A percentile compares a stretch with the other conserved stretches of the same genome.
Conservation (phyloP, 2,113 vertebrate species). For the Salminus brasiliensis region DNA sequence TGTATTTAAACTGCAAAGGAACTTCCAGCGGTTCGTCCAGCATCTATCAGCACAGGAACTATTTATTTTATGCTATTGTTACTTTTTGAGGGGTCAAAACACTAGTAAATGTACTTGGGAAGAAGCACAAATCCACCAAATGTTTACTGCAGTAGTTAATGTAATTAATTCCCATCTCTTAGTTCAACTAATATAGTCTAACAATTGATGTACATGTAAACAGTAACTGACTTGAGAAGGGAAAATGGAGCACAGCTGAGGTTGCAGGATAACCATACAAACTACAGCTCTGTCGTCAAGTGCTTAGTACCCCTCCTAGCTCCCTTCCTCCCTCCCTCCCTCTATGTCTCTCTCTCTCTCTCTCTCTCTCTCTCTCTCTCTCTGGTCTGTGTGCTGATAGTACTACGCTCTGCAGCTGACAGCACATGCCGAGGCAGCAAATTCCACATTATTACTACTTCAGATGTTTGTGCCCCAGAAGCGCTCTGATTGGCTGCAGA, state of each 20-base stretch:
- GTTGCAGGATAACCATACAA: conserved; percentile 60
- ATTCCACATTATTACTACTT: conserved; percentile 82
- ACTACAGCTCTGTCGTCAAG: conserved; percentile 64
- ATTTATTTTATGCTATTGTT: no score
- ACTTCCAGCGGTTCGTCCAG: no score
- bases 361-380: conserved; percentile 46
- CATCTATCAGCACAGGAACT: no score
- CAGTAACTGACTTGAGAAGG: conserved; percentile 4
- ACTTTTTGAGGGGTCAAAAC: no score
- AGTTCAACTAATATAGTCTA: no score
- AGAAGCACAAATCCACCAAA: no score
- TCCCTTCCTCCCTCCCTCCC: neutral
- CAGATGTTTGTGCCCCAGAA: conserved; percentile 75
- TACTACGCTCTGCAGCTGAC: conserved; percentile 78
- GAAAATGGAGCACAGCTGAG: conserved; percentile 42
- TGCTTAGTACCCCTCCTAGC: conserved; percentile 53
- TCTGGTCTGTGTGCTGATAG: conserved; percentile 57
- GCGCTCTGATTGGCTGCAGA: conserved; percentile 72
- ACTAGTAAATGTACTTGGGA: no score
- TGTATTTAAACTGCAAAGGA: no score
- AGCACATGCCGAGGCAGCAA: conserved; percentile 77
- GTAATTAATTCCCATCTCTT: no score
- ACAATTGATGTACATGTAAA: neutral
- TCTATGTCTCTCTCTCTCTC: conserved; percentile 43
- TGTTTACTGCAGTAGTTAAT: no score